A percentile compares a stretch with the other conserved stretches of the same genome.
These are phyloP conservation scores for Hydropsyche tenuis DNA, from an alignment of 1,140 invertebrate genomes.

Conservation along the genomic window DNA sequence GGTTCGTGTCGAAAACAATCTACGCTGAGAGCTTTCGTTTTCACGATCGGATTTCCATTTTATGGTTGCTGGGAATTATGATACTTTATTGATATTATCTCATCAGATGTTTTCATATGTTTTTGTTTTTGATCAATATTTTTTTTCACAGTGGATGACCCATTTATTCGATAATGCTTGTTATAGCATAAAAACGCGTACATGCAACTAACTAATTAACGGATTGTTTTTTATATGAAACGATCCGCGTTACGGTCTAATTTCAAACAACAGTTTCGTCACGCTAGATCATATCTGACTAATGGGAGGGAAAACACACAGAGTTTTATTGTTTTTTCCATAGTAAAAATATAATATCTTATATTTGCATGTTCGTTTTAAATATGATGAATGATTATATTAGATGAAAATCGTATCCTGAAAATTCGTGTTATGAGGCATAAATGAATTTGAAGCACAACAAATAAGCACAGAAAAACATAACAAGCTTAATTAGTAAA, in stretches of 20 bases:
- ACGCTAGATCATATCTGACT: background rate
- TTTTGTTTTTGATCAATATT: too few species aligned
- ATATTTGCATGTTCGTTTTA: too few species aligned
- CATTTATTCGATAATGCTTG: background rate
- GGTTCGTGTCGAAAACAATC: too few species aligned
- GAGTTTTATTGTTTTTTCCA: background rate
- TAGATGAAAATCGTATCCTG: too few species aligned
- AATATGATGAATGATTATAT: too few species aligned
- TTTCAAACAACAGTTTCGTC: slow-evolving; percentile 13
- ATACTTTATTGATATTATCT: too few species aligned
- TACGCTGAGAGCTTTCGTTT: too few species aligned
- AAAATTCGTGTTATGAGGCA: background rate
- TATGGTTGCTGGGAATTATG: too few species aligned
- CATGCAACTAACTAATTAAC: slow-evolving; percentile 1
- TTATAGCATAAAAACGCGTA: background rate
- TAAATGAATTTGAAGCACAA: background rate
- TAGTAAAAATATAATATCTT: too few species aligned
- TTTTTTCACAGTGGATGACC: background rate
- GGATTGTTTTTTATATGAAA: background rate
- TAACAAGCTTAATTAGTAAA: background rate
- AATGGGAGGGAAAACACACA: background rate
- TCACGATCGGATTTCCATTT: too few species aligned
- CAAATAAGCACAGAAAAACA: slow-evolving; percentile 2
- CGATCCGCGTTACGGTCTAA: background rate
- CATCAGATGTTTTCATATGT: too few species aligned